Evolutionary conservation across 2,113 vertebrate species (phyloP).

Genomic region (Tauraco erythrolophus): DNA sequence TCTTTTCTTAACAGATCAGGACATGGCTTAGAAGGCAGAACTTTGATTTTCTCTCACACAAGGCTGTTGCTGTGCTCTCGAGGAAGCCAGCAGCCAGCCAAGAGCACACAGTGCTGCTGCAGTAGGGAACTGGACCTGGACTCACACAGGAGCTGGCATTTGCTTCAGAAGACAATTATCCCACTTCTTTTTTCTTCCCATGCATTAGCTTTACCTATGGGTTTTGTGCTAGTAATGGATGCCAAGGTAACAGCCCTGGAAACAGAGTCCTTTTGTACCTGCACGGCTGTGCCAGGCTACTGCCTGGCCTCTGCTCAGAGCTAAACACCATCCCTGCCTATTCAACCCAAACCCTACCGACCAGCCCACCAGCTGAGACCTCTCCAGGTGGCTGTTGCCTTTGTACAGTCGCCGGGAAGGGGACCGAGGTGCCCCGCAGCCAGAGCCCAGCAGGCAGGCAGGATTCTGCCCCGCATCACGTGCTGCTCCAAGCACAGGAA

Average conservation of each 20-base stretch:
- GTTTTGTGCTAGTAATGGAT: background rate
- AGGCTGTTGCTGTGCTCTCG: background rate
- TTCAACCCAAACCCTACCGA: background rate
- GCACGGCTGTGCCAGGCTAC: background rate
- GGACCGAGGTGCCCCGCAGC: accelerated
- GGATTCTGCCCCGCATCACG: accelerated
- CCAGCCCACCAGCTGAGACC: background rate
- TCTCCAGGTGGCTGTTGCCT: background rate
- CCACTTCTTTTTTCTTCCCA: background rate
- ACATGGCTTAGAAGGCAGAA: background rate
- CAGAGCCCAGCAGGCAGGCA: background rate
- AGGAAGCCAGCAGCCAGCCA: constrained; percentile 21
- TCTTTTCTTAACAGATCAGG: constrained; percentile 12
- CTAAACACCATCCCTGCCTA: background rate
- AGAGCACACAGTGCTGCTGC: background rate
- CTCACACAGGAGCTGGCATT: background rate
- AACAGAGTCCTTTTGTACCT: constrained; percentile 4
- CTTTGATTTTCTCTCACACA: background rate
- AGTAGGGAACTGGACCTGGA: background rate
- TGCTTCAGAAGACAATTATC: constrained; percentile 10
- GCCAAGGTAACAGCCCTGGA: background rate
- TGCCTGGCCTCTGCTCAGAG: background rate
- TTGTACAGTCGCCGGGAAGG: background rate
- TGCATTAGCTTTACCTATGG: background rate
- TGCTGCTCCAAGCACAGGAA: background rate